Percentiles rank a stretch among this genome's conserved stretches.
Conservation (phyloP, 2,113 vertebrate species). For the Brachypodius melanocephalos region DNA sequence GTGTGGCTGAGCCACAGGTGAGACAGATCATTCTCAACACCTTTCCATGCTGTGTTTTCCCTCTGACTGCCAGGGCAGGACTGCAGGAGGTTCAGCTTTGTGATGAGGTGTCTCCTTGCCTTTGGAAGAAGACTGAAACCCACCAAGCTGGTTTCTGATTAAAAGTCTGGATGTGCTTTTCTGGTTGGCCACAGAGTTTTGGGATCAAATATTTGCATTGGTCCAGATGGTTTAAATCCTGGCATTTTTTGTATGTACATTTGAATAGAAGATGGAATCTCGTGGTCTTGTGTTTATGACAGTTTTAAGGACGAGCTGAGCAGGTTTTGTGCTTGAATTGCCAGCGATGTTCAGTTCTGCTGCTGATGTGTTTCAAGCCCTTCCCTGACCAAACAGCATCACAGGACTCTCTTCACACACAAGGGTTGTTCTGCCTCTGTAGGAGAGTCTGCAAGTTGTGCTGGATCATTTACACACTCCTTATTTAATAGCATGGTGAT, state of each 20-base stretch:
- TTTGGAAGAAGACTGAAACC: neutral
- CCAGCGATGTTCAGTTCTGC: neutral
- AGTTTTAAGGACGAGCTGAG: neutral
- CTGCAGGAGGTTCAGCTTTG: neutral
- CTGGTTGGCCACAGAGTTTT: neutral
- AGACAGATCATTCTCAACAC: neutral
- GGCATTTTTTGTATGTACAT: neutral
- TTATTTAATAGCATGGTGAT: neutral
- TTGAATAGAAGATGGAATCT: neutral
- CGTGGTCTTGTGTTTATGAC: neutral
- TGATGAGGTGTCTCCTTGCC: neutral
- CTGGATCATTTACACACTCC: neutral
- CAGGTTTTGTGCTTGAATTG: neutral
- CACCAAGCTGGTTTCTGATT: neutral
- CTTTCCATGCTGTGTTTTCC: neutral
- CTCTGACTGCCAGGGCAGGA: neutral
- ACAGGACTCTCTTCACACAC: neutral
- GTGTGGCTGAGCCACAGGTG: neutral
- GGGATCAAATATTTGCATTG: neutral
- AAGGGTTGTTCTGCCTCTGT: neutral
- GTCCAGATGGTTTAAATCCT: neutral
- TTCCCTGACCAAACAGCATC: neutral
- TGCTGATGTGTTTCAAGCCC: neutral
- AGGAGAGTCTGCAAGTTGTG: neutral
- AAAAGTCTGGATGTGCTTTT: neutral